Percentiles rank a stretch among this genome's conserved stretches.
Evolutionary conservation across 2,113 vertebrate genomes (phyloP).

Genomic region (Phrynocephalus versicolor): DNA sequence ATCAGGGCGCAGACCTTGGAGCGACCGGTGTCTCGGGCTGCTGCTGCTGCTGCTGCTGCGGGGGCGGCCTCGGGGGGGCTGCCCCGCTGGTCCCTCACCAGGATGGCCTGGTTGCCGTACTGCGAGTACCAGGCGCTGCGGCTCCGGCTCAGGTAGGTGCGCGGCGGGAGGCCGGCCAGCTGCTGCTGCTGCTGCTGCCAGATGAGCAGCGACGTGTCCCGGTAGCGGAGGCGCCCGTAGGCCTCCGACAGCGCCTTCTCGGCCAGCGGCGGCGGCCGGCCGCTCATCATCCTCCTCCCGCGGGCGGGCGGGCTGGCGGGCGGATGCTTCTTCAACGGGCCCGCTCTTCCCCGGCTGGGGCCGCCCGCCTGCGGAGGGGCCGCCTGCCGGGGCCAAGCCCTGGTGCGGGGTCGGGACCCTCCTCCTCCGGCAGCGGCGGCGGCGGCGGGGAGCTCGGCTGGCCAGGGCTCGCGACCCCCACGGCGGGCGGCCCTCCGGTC

Average conservation of each 20-base stretch:
- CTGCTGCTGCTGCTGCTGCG: no score
- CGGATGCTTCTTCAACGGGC: no score
- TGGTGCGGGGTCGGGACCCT: no score
- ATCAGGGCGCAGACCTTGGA: conserved; percentile 88
- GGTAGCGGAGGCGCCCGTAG: conserved; percentile 81
- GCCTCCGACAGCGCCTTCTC: conserved; percentile 87
- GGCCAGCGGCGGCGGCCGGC: conserved; percentile 78
- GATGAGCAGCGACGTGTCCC: conserved; percentile 88
- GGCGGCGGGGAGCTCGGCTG: no score
- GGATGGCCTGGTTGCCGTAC: conserved; percentile 90
- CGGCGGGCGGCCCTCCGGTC: no score
- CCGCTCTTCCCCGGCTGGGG: not conserved
- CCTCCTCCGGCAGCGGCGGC: no score
- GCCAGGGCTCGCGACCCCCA: no score
- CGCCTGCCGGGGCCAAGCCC: no score
- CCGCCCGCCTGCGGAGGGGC: no score
- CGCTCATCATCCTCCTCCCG: conserved; percentile 68
- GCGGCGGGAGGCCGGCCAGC: conserved; percentile 72
- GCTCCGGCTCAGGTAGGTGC: conserved; percentile 88
- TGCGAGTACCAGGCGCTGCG: conserved; percentile 90
- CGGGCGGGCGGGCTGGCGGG: no score
- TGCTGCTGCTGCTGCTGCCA: conserved; percentile 93
- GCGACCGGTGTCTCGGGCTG: no score
- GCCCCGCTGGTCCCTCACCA: conserved; percentile 85
- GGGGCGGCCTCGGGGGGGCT: no score